Percentiles rank a stretch among this genome's conserved stretches.
phyloP scores from a whole-genome alignment of 37 sponge, comb jelly and placozoan genomes.

The Amphimedon queenslandica region DNA sequence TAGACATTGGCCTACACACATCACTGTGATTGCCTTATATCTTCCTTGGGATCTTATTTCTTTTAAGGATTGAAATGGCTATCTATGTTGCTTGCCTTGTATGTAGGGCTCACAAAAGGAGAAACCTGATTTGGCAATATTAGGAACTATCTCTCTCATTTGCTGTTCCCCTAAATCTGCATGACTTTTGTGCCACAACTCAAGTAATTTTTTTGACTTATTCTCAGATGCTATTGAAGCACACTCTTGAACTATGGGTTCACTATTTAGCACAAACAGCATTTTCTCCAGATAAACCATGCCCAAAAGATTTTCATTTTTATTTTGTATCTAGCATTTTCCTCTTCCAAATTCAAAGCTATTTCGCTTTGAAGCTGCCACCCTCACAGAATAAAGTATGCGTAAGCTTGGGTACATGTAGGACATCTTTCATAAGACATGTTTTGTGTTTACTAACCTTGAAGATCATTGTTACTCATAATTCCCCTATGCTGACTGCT shows the following conservation, averaged over 20 bases:
- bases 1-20: slow-evolving; percentile 6
- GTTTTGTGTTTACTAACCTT: neutral
- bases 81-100: neutral
- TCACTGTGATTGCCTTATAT: neutral
- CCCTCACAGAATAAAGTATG: neutral
- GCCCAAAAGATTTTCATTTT: neutral
- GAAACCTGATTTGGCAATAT: neutral
- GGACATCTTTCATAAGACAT: neutral
- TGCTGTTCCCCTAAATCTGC: no score
- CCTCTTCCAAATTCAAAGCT: neutral
- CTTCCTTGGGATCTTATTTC: neutral
- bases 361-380: no score
- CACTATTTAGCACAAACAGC: neutral
- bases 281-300: neutral
- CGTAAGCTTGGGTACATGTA: neutral
- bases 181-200: no score
- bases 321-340: neutral
- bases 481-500: no score
- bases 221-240: neutral
- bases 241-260: neutral
- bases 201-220: no score
- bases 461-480: no score
- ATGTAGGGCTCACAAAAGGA: slow-evolving; percentile 1
- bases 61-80: neutral
- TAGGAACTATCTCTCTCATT: no score